Base-by-base conservation (phyloP, 1,140 invertebrate species). In the Cydia fagiglandana region DNA sequence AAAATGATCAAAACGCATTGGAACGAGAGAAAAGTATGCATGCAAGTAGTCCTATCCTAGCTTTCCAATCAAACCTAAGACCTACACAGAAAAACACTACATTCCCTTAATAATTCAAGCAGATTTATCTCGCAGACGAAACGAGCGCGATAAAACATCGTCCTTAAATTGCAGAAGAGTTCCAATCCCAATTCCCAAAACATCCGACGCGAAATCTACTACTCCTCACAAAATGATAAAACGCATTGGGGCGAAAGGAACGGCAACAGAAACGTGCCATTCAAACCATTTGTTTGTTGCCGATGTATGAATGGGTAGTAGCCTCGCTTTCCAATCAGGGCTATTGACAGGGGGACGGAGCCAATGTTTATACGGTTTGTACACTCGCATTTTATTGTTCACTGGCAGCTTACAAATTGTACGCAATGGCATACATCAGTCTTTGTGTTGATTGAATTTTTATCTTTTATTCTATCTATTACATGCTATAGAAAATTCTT, bases 61-160 rank as follows among this genome's bases (percentile, higher is more conserved):
- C 75, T 80, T 84, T 82, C 83, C 83, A 86, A 87, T 88, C 87
- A 86, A 77, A 73, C 78, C 79, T 85, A 87, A 56, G n/a, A 56
- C n/a, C n/a, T 56, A 17, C n/a, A 47, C 3, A 24, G 56, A 12
- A 61, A 61, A 61, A 12, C n/a, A 9, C 56, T n/a, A 53, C n/a
- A n/a, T 53, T 53, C 10, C 66, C 66, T 70, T 38, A 70, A 70
- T 70, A 70, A 70, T 70, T 70, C 66, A 70, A 10, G 30, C 2
- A 70, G 66, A 70, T 70, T 70, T 70, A 70, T 61, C 56, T 61
- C 56, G 30, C 64, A 68, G 64, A 70, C 66, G 38, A 70, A 70
- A 70, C 66, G 66, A 70, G 34, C 24, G 34, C 66, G 34, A 70
- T 70, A 70, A 70, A 70, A 70, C 66, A 70, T 41, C 66, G 30